Evolutionary conservation across 1,140 invertebrate species (phyloP).

Genomic region (Danaus melanippus): DNA sequence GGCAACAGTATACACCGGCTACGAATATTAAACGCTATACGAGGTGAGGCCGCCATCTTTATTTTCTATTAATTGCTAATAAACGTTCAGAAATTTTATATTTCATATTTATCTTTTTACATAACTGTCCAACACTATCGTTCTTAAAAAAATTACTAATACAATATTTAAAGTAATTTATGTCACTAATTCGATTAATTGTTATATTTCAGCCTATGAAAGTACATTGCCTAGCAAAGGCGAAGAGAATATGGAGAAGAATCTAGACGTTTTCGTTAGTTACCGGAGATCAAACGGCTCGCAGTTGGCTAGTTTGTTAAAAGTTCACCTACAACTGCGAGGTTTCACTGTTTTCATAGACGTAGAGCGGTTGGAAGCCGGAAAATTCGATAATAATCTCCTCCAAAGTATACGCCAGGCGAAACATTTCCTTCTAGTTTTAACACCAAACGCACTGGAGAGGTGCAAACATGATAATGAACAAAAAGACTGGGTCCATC

Average conservation of each 20-base stretch:
- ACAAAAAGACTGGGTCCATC: constrained; percentile 99
- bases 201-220: constrained; percentile 66
- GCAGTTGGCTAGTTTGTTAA: constrained; percentile 92
- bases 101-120: constrained; percentile 9
- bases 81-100: neutral
- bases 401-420: constrained; percentile 97
- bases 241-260: constrained; percentile 87
- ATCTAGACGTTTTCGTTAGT: constrained; percentile 97
- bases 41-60: constrained; percentile 71
- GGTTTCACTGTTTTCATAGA: constrained; percentile 97
- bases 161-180: constrained; percentile 2
- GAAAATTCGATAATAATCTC: constrained; percentile 98
- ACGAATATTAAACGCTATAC: constrained; percentile 90
- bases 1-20: constrained; percentile 94
- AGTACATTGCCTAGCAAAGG: constrained; percentile 76
- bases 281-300: constrained; percentile 98
- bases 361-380: constrained; percentile 94
- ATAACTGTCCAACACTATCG: too few species aligned
- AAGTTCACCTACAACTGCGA: constrained; percentile 95
- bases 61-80: too few species aligned
- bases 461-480: constrained; percentile 93
- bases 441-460: constrained; percentile 95
- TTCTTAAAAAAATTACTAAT: neutral
- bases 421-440: constrained; percentile 95
- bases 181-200: neutral